A percentile compares a stretch with the other conserved stretches of the same genome.
Evolutionary conservation across 2,888 invertebrate species (phyloP).

Genomic region (Allacma fusca): DNA sequence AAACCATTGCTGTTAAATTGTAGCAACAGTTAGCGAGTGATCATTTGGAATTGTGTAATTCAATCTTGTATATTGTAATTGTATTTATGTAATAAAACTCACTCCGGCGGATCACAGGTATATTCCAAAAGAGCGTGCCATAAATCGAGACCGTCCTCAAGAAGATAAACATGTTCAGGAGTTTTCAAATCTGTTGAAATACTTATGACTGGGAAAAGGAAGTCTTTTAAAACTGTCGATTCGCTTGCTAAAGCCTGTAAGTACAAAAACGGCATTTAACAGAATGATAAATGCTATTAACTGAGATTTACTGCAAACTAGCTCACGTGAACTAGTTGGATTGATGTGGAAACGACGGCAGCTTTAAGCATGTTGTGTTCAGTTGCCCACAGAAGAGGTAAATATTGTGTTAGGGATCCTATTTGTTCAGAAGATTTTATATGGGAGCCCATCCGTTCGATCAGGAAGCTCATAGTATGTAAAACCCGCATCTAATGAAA

Average conservation of each 20-base stretch:
- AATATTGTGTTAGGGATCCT: conserved; percentile 78
- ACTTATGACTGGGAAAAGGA: conserved; percentile 73
- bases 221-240: conserved; percentile 66
- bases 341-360: conserved; percentile 86
- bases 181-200: conserved; percentile 80
- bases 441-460: conserved; percentile 82
- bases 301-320: not conserved
- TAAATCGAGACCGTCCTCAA: conserved; percentile 90
- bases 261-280: conserved; percentile 23
- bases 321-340: conserved; percentile 80
- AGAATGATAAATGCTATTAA: conserved; percentile 29
- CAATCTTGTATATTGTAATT: too few species aligned
- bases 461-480: conserved; percentile 86
- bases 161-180: conserved; percentile 81
- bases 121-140: conserved; percentile 87
- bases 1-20: conserved; percentile 54
- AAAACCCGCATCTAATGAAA: conserved; percentile 81
- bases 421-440: conserved; percentile 73
- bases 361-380: conserved; percentile 89
- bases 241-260: conserved; percentile 68
- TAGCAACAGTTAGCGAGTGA: conserved; percentile 38
- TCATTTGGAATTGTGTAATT: too few species aligned
- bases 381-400: conserved; percentile 86
- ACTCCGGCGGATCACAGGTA: conserved; percentile 67
- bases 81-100: conserved; percentile 34